Evolutionary conservation across 2,113 vertebrate species (phyloP).

Genomic region (Eleginops maclovinus): DNA sequence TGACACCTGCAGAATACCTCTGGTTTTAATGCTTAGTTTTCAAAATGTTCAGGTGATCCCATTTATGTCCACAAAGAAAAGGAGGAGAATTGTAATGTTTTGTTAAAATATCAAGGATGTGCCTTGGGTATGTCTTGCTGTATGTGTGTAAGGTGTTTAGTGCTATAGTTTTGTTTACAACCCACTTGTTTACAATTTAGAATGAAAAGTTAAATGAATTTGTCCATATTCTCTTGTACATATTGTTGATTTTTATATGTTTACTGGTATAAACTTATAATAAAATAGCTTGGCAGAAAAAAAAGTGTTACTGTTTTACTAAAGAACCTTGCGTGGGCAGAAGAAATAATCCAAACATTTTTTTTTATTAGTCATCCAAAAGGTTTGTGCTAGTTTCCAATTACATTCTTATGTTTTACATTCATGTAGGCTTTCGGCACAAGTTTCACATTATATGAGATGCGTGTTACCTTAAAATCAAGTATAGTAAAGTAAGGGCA

Average conservation of each 20-base stretch:
- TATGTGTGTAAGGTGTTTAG: slow-evolving; percentile 65
- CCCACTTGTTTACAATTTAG: slow-evolving; percentile 78
- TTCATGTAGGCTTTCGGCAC: neutral
- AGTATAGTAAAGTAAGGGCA: neutral
- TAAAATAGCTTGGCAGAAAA: slow-evolving; percentile 73
- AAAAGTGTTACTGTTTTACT: slow-evolving; percentile 15
- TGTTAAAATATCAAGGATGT: slow-evolving; percentile 76
- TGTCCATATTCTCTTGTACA: slow-evolving; percentile 75
- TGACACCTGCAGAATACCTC: slow-evolving; percentile 50
- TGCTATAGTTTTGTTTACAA: slow-evolving; percentile 79
- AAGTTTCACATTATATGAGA: slow-evolving; percentile 1
- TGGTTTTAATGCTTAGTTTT: slow-evolving; percentile 54
- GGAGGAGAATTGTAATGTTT: slow-evolving; percentile 62
- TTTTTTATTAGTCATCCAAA: slow-evolving; percentile 32
- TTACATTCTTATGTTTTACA: neutral
- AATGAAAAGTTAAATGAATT: slow-evolving; percentile 59
- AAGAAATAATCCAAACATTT: neutral
- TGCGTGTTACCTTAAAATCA: neutral
- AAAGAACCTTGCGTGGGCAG: neutral
- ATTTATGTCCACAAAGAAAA: slow-evolving; percentile 37
- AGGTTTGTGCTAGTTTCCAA: neutral
- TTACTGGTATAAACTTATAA: slow-evolving; percentile 78
- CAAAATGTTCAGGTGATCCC: slow-evolving; percentile 36
- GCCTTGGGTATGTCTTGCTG: slow-evolving; percentile 77
- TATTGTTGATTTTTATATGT: slow-evolving; percentile 78